Evolutionary conservation across 2,888 invertebrate species (phyloP), one percentile per base, ranked within the genome.

Genomic region (Dicyrtomina minuta): DNA sequence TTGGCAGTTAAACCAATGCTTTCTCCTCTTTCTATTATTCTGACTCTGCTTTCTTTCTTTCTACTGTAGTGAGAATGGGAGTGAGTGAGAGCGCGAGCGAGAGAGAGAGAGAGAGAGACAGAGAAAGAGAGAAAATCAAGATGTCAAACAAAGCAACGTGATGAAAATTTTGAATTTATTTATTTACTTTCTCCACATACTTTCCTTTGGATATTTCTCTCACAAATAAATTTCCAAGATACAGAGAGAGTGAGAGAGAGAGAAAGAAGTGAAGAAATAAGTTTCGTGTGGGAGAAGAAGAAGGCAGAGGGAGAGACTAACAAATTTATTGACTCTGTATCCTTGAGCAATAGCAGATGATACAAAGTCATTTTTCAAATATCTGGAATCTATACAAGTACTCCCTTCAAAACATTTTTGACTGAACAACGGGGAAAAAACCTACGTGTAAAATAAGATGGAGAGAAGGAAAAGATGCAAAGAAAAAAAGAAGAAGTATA

Each of bases 11-110:
- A 64, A 44, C 56, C 33, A 20, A 66, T 51, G 58, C 64, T 68
- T 53, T 71, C 68, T 68, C n/a, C n/a, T 39, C 60, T 65, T 59
- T 66, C 41, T 66, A 13, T 59, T 64, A 65, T 46, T 68, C 60
- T 46, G 27, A 24, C 27, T 49, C 26, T 68, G 39, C 61, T 27
- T 68, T 53, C 4, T 33, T 33, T 33, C 8, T 33, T 33, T 33
- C 33, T 33, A 33, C 4, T 33, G 33, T 33, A n/a, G 33, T 33
- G 33, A 33, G 33, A 65, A 49, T n/a, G 55, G 27, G 15, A n/a
- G n/a, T n/a, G n/a, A n/a, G n/a, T n/a, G n/a, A n/a, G n/a, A n/a
- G n/a, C n/a, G n/a, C n/a, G n/a, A n/a, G n/a, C n/a, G 41, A 15
- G 51, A 20, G 20, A 17, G 55, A 59, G 56, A 70, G 56, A 58